Conservation (phyloP, 2,113 vertebrate species). For the Lanius ludovicianus region DNA sequence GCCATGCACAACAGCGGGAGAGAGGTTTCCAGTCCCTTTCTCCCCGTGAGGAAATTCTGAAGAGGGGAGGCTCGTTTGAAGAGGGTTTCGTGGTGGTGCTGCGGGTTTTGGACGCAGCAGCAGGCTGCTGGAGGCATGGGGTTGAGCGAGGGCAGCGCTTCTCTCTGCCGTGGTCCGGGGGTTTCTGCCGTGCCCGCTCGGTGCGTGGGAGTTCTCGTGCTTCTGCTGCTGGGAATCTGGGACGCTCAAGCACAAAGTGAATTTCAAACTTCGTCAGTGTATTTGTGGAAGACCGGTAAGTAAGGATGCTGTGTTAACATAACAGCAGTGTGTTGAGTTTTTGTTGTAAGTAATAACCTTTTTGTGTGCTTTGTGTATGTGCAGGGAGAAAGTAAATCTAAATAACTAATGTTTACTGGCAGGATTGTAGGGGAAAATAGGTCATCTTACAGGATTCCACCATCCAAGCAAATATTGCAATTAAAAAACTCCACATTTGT, state of each 20-base stretch:
- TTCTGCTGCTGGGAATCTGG: slow-evolving; percentile 76
- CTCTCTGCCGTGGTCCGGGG: slow-evolving; percentile 55
- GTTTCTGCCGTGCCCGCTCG: not conserved
- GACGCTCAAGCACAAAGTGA: slow-evolving; percentile 75
- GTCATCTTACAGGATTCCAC: not conserved
- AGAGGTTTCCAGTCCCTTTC: not conserved
- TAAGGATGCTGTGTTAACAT: not conserved
- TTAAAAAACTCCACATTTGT: not conserved
- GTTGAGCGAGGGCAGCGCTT: slow-evolving; percentile 63
- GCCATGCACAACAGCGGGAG: slow-evolving; percentile 66
- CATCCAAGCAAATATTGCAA: not conserved
- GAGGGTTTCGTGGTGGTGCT: slow-evolving; percentile 20
- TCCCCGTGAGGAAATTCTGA: slow-evolving; percentile 25
- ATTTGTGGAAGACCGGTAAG: slow-evolving; percentile 96
- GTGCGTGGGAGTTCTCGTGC: slow-evolving; percentile 72
- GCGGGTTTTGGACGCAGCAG: slow-evolving; percentile 63
- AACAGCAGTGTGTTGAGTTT: not conserved
- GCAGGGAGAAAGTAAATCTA: slow-evolving; percentile 4
- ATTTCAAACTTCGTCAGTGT: slow-evolving; percentile 83
- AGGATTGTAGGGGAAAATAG: not conserved
- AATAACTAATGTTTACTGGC: not conserved
- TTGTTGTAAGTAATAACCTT: not conserved
- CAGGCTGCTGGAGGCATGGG: slow-evolving; percentile 81
- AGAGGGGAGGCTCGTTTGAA: not conserved
- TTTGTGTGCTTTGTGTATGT: not conserved